Base-by-base conservation (phyloP, 2,888 invertebrate species). In the Uropetala carovei region DNA sequence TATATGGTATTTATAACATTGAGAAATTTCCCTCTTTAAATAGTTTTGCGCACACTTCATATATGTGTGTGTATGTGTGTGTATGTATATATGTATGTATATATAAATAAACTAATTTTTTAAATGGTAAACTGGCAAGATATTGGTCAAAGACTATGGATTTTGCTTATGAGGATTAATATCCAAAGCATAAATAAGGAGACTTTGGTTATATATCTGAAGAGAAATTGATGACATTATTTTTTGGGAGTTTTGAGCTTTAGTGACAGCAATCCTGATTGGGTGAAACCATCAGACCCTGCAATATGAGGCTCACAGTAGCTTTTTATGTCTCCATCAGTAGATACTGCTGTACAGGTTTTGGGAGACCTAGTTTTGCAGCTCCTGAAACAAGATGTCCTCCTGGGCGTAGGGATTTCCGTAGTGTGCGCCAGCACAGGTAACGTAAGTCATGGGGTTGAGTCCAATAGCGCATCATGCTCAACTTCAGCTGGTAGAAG, bases 401-500 rank as follows among this genome's bases (percentile, higher is more conserved):
- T 2, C 92, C 92, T 11, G 93, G 91, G 0, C 93, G 93, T 75
- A 94, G 64, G 16, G 93, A 92, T 30, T 92, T 92, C 14, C 94
- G 81, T 22, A 94, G 93, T 5, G 93, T 92, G 56, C 93, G 93
- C 84, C 94, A 91, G 92, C 94, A 94, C 57, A 93, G 86, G 86
- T 93, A 93, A 58, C 93, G 93, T 27, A 94, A 93, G 56, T 93
- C 93, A 43, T 93, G 94, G 57, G 94, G 94, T 91, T 94, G 93
- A 57, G 93, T 93, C 94, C 94, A 94, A 92, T 94, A 94, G 10
- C 93, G 93, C 92, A 93, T 93, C 93, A 94, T 93, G 56, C 93
- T 93, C 57, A 93, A 92, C 93, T 94, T 94, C 92, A 94, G 93
- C 93, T 94, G 94, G 30, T 94, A 93, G 93, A 94, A 94, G 68